phyloP scores from a whole-genome alignment of 2,888 invertebrate genomes.

The Thera obeliscata region DNA sequence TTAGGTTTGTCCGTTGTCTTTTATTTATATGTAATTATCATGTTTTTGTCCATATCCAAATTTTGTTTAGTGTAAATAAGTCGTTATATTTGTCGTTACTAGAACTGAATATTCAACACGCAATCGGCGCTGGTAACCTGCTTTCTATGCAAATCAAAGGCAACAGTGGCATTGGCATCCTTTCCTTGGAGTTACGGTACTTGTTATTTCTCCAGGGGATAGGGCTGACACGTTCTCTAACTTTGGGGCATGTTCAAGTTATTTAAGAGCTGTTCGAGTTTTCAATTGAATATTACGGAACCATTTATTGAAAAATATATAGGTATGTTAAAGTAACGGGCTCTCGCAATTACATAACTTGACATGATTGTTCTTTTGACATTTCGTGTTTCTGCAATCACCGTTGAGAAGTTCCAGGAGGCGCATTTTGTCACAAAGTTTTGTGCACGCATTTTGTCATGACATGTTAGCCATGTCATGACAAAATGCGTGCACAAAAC shows the following conservation, averaged over 20 bases:
- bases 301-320: not conserved
- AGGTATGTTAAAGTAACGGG: no score
- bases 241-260: conserved; percentile 8
- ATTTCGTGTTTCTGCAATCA: no score
- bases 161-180: conserved; percentile 7
- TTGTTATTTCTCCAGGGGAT: conserved; percentile 17
- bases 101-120: not conserved
- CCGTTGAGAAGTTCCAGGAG: no score
- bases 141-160: conserved; percentile 3
- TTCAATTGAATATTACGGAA: conserved; percentile 11
- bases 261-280: conserved; percentile 11
- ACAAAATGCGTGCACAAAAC: no score
- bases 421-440: no score
- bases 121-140: conserved; percentile 4
- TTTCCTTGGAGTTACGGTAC: conserved; percentile 18
- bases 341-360: no score
- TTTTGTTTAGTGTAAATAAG: not conserved
- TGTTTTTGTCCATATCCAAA: no score
- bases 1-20: no score
- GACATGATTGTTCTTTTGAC: no score
- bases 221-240: conserved; percentile 14
- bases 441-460: no score
- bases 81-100: not conserved
- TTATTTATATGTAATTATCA: no score
- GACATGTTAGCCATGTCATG: no score